Evolutionary conservation across 2,888 invertebrate genomes (phyloP).

Genomic region (Hecatera dysodea): DNA sequence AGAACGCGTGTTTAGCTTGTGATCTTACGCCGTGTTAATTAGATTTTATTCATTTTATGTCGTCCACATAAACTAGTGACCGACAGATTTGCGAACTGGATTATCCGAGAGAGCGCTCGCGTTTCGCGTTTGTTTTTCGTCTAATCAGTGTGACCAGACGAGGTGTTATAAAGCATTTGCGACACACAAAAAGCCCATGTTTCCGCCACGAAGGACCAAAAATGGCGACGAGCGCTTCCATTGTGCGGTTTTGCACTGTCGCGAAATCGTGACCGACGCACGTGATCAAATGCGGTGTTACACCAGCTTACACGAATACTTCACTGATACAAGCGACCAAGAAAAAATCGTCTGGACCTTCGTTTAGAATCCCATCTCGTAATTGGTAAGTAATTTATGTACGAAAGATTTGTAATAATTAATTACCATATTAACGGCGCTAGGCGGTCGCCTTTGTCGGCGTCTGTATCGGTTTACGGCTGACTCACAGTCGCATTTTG

Average conservation of each 20-base stretch:
- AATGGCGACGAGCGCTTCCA: constrained; percentile 78
- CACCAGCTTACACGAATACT: constrained; percentile 65
- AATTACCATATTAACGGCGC: constrained; percentile 89
- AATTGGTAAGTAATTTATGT: constrained; percentile 85
- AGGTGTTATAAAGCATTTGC: constrained; percentile 84
- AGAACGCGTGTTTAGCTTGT: constrained; percentile 86
- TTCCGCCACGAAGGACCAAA: constrained; percentile 81
- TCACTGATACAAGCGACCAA: constrained; percentile 56
- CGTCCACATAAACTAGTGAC: constrained; percentile 50
- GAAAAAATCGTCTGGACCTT: constrained; percentile 61
- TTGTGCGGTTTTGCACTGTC: constrained; percentile 78
- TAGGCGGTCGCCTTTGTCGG: constrained; percentile 89
- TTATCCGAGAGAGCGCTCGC: constrained; percentile 19
- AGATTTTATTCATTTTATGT: constrained; percentile 72
- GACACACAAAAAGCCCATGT: constrained; percentile 78
- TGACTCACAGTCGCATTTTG: constrained; percentile 88
- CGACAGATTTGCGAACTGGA: constrained; percentile 32
- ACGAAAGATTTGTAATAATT: constrained; percentile 88
- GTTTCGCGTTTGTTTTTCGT: constrained; percentile 40
- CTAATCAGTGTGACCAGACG: constrained; percentile 72
- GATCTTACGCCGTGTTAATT: constrained; percentile 84
- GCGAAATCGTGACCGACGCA: constrained; percentile 72
- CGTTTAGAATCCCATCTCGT: constrained; percentile 74
- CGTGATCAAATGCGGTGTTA: constrained; percentile 80
- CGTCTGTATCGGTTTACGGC: constrained; percentile 84